Conservation (phyloP, 2,113 vertebrate genomes). For the Anolis carolinensis region DNA sequence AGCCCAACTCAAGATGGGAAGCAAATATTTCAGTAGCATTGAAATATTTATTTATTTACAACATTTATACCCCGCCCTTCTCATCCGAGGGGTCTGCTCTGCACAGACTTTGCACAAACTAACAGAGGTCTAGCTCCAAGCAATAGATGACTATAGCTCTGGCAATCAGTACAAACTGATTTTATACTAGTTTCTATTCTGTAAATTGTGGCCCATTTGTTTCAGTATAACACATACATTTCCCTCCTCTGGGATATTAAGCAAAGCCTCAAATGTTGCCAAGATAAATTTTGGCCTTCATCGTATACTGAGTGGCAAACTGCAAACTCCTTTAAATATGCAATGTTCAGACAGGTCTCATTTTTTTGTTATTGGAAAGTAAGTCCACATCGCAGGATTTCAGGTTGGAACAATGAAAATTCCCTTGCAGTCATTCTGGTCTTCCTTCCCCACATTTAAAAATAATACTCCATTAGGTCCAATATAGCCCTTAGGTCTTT, state of each 20-base stretch:
- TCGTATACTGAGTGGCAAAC: not conserved
- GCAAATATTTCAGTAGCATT: not conserved
- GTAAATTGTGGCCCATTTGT: not conserved
- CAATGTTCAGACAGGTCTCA: not conserved
- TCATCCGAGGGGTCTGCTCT: too few species aligned
- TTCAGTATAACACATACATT: not conserved
- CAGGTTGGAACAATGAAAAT: too few species aligned
- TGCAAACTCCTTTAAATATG: not conserved
- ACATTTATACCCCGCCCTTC: too few species aligned
- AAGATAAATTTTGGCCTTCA: not conserved
- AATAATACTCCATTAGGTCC: too few species aligned
- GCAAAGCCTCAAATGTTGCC: not conserved
- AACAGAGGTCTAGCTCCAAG: not conserved
- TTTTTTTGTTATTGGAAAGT: not conserved
- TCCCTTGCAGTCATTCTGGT: too few species aligned
- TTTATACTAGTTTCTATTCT: not conserved
- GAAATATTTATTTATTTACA: too few species aligned
- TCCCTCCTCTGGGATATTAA: not conserved
- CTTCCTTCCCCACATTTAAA: too few species aligned
- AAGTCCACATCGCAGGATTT: not conserved
- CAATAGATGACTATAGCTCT: not conserved
- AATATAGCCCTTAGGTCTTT: too few species aligned
- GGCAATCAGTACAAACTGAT: not conserved
- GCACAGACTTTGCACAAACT: not conserved
- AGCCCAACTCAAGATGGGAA: not conserved